Percentiles rank a stretch among this genome's conserved stretches.
Conservation (phyloP, 2,113 vertebrate species). For the Ptyas mucosa region DNA sequence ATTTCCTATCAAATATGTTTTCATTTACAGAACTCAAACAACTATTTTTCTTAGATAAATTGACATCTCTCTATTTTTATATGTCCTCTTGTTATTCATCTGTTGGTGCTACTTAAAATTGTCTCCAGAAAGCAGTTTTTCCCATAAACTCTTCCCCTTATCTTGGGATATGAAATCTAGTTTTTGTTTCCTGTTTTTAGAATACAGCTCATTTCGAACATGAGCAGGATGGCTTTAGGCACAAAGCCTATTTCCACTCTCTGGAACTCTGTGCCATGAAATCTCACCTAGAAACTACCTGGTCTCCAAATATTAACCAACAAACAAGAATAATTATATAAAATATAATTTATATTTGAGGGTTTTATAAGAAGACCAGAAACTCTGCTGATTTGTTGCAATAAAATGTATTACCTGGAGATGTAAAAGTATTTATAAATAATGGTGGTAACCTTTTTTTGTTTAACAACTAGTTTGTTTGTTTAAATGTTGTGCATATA, state of each 20-base stretch:
- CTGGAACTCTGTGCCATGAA: neutral
- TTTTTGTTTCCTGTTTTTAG: neutral
- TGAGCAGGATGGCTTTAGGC: neutral
- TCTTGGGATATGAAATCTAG: neutral
- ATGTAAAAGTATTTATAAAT: neutral
- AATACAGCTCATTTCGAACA: neutral
- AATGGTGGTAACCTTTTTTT: neutral
- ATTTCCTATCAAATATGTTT: neutral
- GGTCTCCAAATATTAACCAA: neutral
- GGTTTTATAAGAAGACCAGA: neutral
- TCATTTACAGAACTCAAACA: neutral
- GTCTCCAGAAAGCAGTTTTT: neutral
- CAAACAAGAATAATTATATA: neutral
- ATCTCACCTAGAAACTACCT: neutral
- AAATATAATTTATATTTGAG: neutral
- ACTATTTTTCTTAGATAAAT: neutral
- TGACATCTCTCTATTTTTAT: neutral
- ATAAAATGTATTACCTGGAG: neutral
- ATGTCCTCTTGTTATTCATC: neutral
- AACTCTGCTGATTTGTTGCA: neutral
- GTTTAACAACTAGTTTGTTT: neutral
- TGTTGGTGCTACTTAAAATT: neutral
- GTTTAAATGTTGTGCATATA: neutral
- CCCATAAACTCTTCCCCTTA: neutral
- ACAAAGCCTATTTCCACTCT: neutral